Evolutionary conservation across 2,797 vertebrate genomes (phyloP), one percentile per base, ranked within the genome.

Genomic region (Enteromius thamalakanensis): DNA sequence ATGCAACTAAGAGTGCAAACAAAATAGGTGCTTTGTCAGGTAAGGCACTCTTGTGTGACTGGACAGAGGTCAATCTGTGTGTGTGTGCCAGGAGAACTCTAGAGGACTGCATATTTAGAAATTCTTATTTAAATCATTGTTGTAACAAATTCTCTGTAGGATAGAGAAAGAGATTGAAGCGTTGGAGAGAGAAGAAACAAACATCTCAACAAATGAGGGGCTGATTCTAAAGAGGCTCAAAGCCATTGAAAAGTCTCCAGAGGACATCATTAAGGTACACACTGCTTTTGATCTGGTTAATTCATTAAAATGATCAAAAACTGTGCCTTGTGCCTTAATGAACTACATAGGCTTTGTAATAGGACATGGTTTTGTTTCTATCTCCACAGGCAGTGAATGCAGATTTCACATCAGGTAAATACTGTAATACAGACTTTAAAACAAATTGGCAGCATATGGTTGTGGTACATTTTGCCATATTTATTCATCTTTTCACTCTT

Each of bases 261-360:
- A 97, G 89, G 97, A 99, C 87, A 97, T 99, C 67, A 96, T 98
- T 89, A 97, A 96, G 96, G 97, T 88, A 34, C 74, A 34, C 74
- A 34, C 15, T 58, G 62, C 3, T 77, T 75, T 75, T 67, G 26
- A 62, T 29, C 26, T 49, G 58, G 34, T 26, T 76, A 29, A 64
- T 29, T 29, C 3, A 64, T 32, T 40, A 12, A 64, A 64, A 34
- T 32, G 3, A 15, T 26, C 2, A 34, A 3, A 65, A 49, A 49
- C 8, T 19, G 21, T 62, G 51, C 12, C 3, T 67, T 65, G n/a
- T 68, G 26, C 5, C 29, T 79, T 21, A 19, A 29, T 17, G 5
- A 40, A 78, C 10, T 47, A n/a, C 17, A 47, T 12, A 72, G 47
- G 5, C 26, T 72, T 32, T 32, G 19, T 21, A 26, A 55, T 76